Percentiles rank a stretch among this genome's conserved stretches.
phyloP scores from a whole-genome alignment of 2,888 invertebrate species.

The Neelides folsomi region DNA sequence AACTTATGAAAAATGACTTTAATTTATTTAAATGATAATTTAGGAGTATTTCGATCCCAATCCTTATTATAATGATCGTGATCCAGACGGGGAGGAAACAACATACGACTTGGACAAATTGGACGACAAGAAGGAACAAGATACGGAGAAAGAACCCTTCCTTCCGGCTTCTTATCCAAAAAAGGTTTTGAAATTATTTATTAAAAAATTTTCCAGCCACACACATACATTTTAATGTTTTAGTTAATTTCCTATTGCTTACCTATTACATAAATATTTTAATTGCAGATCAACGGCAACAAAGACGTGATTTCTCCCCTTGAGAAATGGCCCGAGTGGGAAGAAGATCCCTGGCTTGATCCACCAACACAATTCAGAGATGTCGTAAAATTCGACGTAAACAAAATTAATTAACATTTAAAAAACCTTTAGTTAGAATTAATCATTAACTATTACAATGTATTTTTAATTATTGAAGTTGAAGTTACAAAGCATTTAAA shows the following conservation, averaged over 20 bases:
- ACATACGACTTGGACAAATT: constrained; percentile 28
- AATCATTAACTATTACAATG: too few species aligned
- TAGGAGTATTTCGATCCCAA: constrained; percentile 38
- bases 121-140: neutral
- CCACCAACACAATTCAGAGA: neutral
- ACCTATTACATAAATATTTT: too few species aligned
- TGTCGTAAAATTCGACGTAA: too few species aligned
- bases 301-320: constrained; percentile 28
- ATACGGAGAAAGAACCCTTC: constrained; percentile 16
- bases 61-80: constrained; percentile 35
- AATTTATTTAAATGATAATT: neutral
- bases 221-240: too few species aligned
- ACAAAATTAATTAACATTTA: too few species aligned
- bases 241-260: too few species aligned
- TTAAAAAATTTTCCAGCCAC: too few species aligned
- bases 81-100: constrained; percentile 21
- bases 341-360: constrained; percentile 17
- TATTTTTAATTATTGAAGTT: too few species aligned
- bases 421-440: too few species aligned
- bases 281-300: constrained; percentile 24
- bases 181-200: too few species aligned
- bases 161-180: constrained; percentile 20
- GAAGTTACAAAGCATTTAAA: too few species aligned
- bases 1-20: neutral
- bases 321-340: constrained; percentile 20